These are phyloP conservation scores for Condylura cristata DNA, from an alignment of 2,113 vertebrate genomes.

Conservation along the genomic window DNA sequence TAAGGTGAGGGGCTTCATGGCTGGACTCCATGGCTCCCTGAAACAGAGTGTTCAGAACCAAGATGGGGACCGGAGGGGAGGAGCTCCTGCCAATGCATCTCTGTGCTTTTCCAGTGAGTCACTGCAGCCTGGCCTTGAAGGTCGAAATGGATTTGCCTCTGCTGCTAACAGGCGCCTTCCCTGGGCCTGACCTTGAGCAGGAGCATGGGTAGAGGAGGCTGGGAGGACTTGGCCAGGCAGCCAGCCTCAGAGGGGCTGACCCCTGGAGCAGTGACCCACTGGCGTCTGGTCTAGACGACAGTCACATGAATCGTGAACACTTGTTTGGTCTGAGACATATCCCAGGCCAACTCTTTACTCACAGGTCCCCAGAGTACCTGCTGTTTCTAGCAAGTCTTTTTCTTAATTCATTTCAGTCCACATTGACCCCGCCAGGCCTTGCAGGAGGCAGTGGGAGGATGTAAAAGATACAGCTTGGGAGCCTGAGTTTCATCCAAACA, in stretches of 20 bases:
- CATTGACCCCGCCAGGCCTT: background rate
- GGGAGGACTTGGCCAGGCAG: background rate
- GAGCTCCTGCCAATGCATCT: background rate
- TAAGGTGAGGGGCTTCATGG: background rate
- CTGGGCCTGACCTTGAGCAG: background rate
- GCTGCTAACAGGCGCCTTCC: background rate
- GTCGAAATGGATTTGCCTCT: background rate
- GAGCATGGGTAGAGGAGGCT: background rate
- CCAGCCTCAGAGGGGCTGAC: background rate
- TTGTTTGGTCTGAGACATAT: slow-evolving; percentile 19
- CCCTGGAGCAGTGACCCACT: background rate
- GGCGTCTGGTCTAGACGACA: slow-evolving; percentile 17
- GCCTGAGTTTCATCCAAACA: background rate
- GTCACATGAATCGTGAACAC: background rate
- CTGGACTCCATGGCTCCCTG: background rate
- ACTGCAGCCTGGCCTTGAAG: background rate
- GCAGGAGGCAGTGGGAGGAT: background rate
- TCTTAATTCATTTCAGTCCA: slow-evolving; percentile 10
- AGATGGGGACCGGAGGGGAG: background rate
- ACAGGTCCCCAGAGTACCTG: slow-evolving; percentile 58
- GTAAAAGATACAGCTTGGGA: background rate
- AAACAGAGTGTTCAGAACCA: background rate
- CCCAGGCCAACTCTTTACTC: slow-evolving; percentile 41
- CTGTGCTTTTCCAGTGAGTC: background rate
- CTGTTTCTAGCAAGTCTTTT: background rate